Conservation (phyloP, 1,140 invertebrate species). For the Procambarus virginalis region DNA sequence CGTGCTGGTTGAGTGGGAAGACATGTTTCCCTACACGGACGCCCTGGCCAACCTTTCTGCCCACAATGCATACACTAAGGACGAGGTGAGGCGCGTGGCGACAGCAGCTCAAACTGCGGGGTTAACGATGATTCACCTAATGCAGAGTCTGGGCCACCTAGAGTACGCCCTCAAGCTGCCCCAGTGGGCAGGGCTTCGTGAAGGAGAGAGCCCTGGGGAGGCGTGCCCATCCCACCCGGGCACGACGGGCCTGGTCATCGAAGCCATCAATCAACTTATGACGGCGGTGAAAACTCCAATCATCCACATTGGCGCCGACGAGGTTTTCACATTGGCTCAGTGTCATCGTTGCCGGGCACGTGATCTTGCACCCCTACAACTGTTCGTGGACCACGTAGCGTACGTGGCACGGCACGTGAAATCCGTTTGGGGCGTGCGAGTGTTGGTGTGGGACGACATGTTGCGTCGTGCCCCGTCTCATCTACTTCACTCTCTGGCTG, state of each 20-base stretch:
- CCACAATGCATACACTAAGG: slow-evolving; percentile 71
- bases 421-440: slow-evolving; percentile 72
- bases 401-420: slow-evolving; percentile 71
- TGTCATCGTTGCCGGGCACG: slow-evolving; percentile 82
- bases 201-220: slow-evolving; percentile 73
- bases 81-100: slow-evolving; percentile 73
- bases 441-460: slow-evolving; percentile 79
- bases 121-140: slow-evolving; percentile 72
- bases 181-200: slow-evolving; percentile 74
- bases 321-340: slow-evolving; percentile 82
- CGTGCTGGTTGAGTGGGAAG: slow-evolving; percentile 77
- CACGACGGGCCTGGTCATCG: slow-evolving; percentile 73
- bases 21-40: slow-evolving; percentile 76
- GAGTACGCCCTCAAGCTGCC: slow-evolving; percentile 75
- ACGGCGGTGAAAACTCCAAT: slow-evolving; percentile 73
- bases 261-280: slow-evolving; percentile 76
- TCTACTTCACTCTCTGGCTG: slow-evolving; percentile 64
- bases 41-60: slow-evolving; percentile 70
- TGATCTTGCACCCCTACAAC: slow-evolving; percentile 76
- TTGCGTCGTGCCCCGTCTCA: slow-evolving; percentile 73
- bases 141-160: slow-evolving; percentile 73
- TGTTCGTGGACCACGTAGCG: slow-evolving; percentile 74
- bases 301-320: slow-evolving; percentile 77
- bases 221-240: slow-evolving; percentile 73
- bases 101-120: slow-evolving; percentile 73